phyloP scores from a whole-genome alignment of 2,888 invertebrate species.

The Erebia aethiops region DNA sequence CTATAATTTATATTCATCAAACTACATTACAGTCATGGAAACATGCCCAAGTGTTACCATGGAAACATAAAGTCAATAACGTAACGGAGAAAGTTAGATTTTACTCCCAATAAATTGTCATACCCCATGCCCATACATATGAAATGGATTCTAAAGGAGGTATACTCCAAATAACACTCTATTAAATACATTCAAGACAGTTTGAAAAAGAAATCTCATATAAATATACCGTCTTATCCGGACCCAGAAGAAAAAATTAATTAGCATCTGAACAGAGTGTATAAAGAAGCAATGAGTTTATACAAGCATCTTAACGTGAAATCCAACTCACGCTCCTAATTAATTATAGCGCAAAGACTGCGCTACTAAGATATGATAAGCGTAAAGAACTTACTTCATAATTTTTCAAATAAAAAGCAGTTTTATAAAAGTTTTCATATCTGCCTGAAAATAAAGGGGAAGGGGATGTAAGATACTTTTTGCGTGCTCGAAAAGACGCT shows the following conservation, averaged over 20 bases:
- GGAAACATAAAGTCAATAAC: too few species aligned
- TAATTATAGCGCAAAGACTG: slow-evolving; percentile 14
- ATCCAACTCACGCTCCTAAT: slow-evolving; percentile 17
- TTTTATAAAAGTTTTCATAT: slow-evolving; percentile 14
- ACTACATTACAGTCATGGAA: too few species aligned
- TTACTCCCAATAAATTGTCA: too few species aligned
- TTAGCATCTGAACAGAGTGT: slow-evolving; percentile 4
- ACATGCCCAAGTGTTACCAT: too few species aligned
- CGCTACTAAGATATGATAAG: slow-evolving; percentile 15
- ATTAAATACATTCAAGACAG: neutral
- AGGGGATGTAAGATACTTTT: too few species aligned
- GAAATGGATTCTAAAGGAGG: too few species aligned
- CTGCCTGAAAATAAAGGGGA: neutral
- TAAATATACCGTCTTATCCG: neutral
- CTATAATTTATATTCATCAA: too few species aligned
- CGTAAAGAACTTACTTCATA: slow-evolving; percentile 15
- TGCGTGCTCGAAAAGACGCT: too few species aligned
- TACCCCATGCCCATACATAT: too few species aligned
- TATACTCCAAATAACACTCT: neutral
- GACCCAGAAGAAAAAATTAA: slow-evolving; percentile 1
- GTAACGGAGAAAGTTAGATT: too few species aligned
- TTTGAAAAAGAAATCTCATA: neutral
- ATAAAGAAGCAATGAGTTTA: slow-evolving; percentile 4
- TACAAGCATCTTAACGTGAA: slow-evolving; percentile 14
- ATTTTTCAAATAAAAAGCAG: slow-evolving; percentile 22